Percentiles rank a stretch among this genome's conserved stretches.
phyloP scores from a whole-genome alignment of 2,797 vertebrate species.

The Sebastes oblongus region DNA sequence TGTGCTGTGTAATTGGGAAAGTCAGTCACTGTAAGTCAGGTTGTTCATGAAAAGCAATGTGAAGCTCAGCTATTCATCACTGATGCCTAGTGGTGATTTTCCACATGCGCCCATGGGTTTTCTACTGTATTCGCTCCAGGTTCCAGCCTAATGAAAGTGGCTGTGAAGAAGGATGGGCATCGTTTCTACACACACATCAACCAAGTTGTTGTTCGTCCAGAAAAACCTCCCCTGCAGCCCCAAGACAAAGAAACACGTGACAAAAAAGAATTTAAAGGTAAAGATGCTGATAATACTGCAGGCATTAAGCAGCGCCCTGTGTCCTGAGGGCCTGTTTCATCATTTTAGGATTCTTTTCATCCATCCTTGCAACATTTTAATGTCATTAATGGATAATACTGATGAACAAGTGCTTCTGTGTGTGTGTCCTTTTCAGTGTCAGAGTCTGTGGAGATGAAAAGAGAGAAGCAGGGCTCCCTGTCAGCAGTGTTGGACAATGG shows the following conservation, averaged over 20 bases:
- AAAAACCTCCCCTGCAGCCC: neutral
- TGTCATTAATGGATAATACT: neutral
- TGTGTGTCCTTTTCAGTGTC: constrained; percentile 24
- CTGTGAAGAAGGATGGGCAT: constrained; percentile 90
- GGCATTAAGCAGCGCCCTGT: neutral
- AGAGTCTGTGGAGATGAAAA: constrained; percentile 52
- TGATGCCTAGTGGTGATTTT: neutral
- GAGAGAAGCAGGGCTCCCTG: constrained; percentile 85
- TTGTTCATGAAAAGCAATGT: neutral
- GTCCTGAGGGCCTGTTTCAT: neutral
- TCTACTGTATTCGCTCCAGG: constrained; percentile 72
- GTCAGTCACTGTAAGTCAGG: neutral
- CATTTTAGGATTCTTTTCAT: neutral
- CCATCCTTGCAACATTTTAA: neutral
- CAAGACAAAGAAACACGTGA: neutral
- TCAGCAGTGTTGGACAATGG: constrained; percentile 87
- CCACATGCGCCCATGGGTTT: neutral
- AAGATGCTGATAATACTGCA: neutral
- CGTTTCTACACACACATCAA: constrained; percentile 88
- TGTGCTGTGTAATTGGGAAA: neutral
- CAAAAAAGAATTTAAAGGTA: constrained; percentile 42
- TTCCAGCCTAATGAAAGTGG: constrained; percentile 84
- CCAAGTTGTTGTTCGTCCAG: constrained; percentile 62
- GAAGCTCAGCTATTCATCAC: neutral
- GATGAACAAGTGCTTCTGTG: neutral